phyloP scores from a whole-genome alignment of 2,888 invertebrate genomes.

The Gymnocheta viridis region DNA sequence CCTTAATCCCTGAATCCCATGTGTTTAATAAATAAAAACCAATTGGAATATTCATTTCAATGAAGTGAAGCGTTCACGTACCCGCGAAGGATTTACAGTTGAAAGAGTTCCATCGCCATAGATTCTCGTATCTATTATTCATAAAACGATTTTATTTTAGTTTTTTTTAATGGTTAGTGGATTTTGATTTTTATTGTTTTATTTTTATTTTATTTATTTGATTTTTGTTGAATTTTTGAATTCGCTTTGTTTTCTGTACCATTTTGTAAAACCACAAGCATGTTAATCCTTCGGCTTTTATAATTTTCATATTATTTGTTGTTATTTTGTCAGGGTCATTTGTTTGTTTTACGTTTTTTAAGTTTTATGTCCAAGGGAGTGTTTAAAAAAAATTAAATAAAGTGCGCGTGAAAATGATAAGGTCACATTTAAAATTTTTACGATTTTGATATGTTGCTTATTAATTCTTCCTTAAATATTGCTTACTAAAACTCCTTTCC shows the following conservation, averaged over 20 bases:
- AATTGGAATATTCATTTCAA: slow-evolving; percentile 69
- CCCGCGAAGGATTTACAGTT: slow-evolving; percentile 87
- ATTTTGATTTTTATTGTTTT: slow-evolving; percentile 35
- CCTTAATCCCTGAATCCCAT: background rate
- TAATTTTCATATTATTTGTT: background rate
- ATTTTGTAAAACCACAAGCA: background rate
- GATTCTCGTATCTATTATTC: slow-evolving; percentile 39
- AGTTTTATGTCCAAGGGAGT: background rate
- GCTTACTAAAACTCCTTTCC: no score
- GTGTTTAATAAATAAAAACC: slow-evolving; percentile 56
- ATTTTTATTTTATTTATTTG: slow-evolving; percentile 1
- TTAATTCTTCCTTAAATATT: background rate
- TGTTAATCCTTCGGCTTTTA: background rate
- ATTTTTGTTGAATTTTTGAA: slow-evolving; percentile 37
- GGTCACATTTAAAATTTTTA: background rate
- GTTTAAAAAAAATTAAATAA: background rate
- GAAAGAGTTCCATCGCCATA: slow-evolving; percentile 82
- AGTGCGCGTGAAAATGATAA: background rate
- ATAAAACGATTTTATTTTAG: slow-evolving; percentile 41
- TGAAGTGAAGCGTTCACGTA: slow-evolving; percentile 89
- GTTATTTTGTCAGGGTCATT: background rate
- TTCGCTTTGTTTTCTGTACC: slow-evolving; percentile 74
- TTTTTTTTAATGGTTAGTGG: slow-evolving; percentile 74
- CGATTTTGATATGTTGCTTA: no score
- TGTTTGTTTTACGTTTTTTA: background rate